Base-by-base conservation (phyloP, 2,797 vertebrate genomes). In the Sebastes kiyomatsui region DNA sequence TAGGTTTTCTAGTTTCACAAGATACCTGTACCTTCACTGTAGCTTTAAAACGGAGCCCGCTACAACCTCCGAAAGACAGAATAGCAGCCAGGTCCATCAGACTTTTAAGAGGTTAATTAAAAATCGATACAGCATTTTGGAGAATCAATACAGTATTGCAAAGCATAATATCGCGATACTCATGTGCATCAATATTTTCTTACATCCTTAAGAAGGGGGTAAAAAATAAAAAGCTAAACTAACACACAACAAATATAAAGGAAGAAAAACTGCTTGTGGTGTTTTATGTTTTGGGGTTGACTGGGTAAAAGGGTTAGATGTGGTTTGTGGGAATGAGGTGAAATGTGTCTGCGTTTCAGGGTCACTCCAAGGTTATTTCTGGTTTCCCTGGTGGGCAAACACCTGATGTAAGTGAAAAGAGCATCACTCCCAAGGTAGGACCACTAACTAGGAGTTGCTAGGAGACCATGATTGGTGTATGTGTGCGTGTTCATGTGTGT, bases 381-480 rank as follows among this genome's bases (percentile, higher is more conserved):
- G 73, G 83, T 72, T 75, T 91, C 88, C 89, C 92, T 79, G 59
- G 85, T 84, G 85, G 87, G 79, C 81, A 90, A 92, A 92, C 85
- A 92, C 88, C 91, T 92, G 90, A 88, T 84, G 75, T 73, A 90
- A 87, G 88, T 91, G 89, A 92, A 93, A 93, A 92, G 87, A 93
- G 87, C 88, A 92, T 85, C 72, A 56, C 80, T 91, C 90, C 90
- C 88, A 90, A 90, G 91, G 90, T 88, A 90, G 83, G 79, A 69
- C 81, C 77, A 79, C 93, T 93, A 94, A 92, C 91, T 92, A 93
- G 87, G 83, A 88, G 93, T 93, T 93, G 93, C 91, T 94, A 93
- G 90, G 93, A 92, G 82, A 94, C 91, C 71, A 62, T 72, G 67
- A 81, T 87, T 78, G 72, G 28, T 76, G 62, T 83, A 64, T 75